Evolutionary conservation across 1,140 invertebrate species (phyloP).

Genomic region (Drosophila bifasciata): DNA sequence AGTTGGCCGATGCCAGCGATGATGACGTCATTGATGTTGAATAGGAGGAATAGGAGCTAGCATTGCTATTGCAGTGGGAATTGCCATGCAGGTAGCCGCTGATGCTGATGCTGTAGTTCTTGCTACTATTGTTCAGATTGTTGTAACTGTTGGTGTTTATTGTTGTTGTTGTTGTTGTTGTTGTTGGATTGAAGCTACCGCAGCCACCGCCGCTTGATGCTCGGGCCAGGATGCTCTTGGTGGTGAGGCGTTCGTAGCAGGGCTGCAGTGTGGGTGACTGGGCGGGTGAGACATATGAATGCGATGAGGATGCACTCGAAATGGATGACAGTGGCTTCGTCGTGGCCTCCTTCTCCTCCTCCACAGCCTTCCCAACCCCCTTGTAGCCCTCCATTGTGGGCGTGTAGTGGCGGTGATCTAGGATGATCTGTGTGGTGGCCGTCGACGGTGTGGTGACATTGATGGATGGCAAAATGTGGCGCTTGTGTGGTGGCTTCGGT

Average conservation of each 20-base stretch:
- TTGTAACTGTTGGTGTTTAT: constrained; percentile 16
- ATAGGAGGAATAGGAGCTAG: constrained; percentile 66
- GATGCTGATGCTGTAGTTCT: constrained; percentile 64
- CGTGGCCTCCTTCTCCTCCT: constrained; percentile 6
- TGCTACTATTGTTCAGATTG: constrained; percentile 40
- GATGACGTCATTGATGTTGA: constrained; percentile 71
- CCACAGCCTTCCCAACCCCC: constrained; percentile 1
- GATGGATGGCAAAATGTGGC: constrained; percentile 71
- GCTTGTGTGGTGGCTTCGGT: constrained; percentile 65
- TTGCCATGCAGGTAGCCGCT: constrained; percentile 70
- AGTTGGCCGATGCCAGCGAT: constrained; percentile 52
- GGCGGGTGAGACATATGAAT: constrained; percentile 65
- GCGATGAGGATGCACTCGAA: constrained; percentile 52
- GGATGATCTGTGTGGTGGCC: constrained; percentile 74
- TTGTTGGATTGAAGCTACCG: constrained; percentile 16
- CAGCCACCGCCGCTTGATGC: constrained; percentile 16
- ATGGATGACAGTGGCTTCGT: constrained; percentile 38
- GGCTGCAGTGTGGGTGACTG: constrained; percentile 45
- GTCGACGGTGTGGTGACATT: constrained; percentile 77
- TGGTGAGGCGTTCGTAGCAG: constrained; percentile 63
- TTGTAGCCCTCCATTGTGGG: constrained; percentile 7
- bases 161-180: constrained; percentile 13
- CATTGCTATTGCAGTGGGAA: constrained; percentile 32
- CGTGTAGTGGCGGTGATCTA: constrained; percentile 46
- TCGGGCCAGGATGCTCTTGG: constrained; percentile 71